Evolutionary conservation across 2,888 invertebrate genomes (phyloP), one percentile per base, ranked within the genome.

Genomic region (Lasioglossum morio): DNA sequence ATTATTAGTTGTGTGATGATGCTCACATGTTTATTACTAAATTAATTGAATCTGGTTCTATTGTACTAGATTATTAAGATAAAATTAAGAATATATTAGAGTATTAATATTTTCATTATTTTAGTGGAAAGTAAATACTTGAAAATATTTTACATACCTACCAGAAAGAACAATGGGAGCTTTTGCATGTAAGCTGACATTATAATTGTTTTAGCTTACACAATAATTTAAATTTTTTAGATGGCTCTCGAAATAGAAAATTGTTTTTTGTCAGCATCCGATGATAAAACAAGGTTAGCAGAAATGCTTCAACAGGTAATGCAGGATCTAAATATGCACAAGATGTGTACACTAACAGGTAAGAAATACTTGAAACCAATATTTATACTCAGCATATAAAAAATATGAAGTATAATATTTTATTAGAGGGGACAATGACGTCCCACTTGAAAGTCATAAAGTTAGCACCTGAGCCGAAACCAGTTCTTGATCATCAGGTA

Each of bases 401-500:
- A 87, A 97, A 97, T 81, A 96, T 97, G 97, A 92, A 95, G 57
- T 40, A 19, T 63, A 75, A 81, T 82, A 72, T 89, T 82, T 82
- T 89, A 46, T 78, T 88, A 97, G 98, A 98, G 95, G 98, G 98
- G 77, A 98, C 98, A 86, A 98, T 98, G 90, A 98, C 98, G 27
- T 98, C 99, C 90, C 98, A 99, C 95, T 96, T 99, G 82, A 98
- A 99, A 96, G 98, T 99, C 57, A 97, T 98, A 4, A 97, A 97
- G 91, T 96, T 98, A 27, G 97, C 98, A 81, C 97, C 97, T 19
- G 98, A 98, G 94, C 99, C 99, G 0, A 96, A 97, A 0, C 96
- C 97, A 4, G 98, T 99, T 0, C 96, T 97, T 83, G 99, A 99
- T 95, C 97, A 98, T 94, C 98, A 99, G 95, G 99, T 99, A 2